phyloP scores from a whole-genome alignment of 2,888 invertebrate genomes.

The Napeogenes sylphis region DNA sequence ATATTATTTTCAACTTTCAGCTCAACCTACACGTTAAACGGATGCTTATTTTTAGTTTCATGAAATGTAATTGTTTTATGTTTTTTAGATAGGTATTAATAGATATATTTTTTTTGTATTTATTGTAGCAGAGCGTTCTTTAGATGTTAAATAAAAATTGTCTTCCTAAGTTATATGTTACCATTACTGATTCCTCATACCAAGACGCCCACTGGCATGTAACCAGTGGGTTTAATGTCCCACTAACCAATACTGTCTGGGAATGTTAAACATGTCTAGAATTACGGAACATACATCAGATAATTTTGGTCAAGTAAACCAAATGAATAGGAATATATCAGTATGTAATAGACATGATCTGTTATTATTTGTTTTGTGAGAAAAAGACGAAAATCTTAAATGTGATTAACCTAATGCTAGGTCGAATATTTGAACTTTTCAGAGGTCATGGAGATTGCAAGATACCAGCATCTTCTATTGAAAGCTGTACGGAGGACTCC shows the following conservation, averaged over 20 bases:
- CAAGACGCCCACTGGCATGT: not conserved
- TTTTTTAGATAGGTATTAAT: too few relatives aligned
- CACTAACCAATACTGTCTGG: not conserved
- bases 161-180: too few relatives aligned
- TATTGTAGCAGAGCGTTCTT: too few relatives aligned
- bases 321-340: not conserved
- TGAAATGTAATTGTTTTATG: too few relatives aligned
- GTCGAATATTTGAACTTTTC: slow-evolving; percentile 32
- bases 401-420: not conserved
- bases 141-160: too few relatives aligned
- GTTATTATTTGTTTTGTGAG: not conserved
- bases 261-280: not conserved
- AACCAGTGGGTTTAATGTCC: not conserved
- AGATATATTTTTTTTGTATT: too few relatives aligned
- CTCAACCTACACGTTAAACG: too few relatives aligned
- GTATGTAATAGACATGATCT: not conserved
- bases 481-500: slow-evolving; percentile 95
- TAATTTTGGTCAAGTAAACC: not conserved
- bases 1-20: too few relatives aligned
- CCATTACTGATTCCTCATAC: not conserved
- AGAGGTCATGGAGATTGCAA: slow-evolving; percentile 93
- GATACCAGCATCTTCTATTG: slow-evolving; percentile 92
- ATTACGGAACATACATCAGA: not conserved
- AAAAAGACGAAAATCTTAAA: not conserved
- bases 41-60: too few relatives aligned